Conservation (phyloP, 2,797 vertebrate species). For the Xerus rutilus region DNA sequence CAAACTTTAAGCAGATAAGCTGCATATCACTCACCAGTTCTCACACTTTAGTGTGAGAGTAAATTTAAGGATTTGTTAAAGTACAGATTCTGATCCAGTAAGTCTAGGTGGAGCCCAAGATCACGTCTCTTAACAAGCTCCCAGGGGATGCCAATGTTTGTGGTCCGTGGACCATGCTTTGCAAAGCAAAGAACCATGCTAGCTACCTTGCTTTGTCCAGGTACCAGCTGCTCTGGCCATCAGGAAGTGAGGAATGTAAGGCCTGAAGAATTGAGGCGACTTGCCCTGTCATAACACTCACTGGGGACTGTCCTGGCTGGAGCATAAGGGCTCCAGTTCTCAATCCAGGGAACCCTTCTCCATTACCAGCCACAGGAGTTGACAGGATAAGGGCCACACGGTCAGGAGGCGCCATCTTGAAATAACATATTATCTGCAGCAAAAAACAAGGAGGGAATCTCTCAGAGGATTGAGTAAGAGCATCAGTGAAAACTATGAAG, state of each 20-base stretch:
- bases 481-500: fast-evolving
- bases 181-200: not conserved
- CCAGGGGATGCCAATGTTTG: not conserved
- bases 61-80: not conserved
- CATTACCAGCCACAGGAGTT: not conserved
- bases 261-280: not conserved
- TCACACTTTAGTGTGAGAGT: not conserved
- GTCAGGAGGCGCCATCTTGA: no score
- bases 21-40: not conserved
- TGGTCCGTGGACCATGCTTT: not conserved
- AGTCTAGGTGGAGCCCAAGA: not conserved
- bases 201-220: not conserved
- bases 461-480: no score
- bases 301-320: not conserved
- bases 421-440: not conserved
- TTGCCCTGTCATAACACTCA: not conserved
- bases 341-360: not conserved
- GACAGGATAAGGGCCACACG: fast-evolving
- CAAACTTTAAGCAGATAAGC: not conserved
- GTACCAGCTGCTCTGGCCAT: not conserved
- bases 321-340: not conserved
- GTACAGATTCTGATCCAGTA: not conserved
- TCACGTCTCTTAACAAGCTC: not conserved
- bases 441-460: not conserved
- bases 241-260: not conserved